Conservation (phyloP, 2,888 invertebrate species). For the Pyrrhosoma nymphula region DNA sequence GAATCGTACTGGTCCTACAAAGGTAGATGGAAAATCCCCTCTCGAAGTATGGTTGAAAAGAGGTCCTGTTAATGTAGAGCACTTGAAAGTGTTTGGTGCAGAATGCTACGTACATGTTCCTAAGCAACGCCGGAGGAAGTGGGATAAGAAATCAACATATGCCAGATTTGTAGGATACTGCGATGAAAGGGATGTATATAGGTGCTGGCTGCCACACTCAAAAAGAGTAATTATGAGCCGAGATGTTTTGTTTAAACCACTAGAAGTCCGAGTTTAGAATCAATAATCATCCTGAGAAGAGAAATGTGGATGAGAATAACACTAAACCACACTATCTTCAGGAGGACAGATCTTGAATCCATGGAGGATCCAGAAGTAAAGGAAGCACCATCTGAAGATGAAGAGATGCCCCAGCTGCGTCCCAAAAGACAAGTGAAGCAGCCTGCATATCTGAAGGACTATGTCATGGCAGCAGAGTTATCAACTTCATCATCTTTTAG, state of each 20-base stretch:
- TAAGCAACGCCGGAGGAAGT: too few species aligned
- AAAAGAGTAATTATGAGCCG: neutral
- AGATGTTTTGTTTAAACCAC: neutral
- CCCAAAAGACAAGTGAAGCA: too few species aligned
- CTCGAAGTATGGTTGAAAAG: neutral
- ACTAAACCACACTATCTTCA: neutral
- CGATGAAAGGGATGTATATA: neutral
- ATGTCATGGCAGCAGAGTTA: too few species aligned
- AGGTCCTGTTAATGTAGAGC: neutral
- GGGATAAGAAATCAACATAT: too few species aligned
- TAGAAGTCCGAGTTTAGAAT: neutral
- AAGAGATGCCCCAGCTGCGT: neutral
- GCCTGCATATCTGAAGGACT: too few species aligned
- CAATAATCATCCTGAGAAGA: neutral
- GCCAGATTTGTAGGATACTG: too few species aligned
- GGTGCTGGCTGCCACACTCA: neutral
- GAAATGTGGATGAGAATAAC: neutral
- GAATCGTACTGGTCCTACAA: neutral
- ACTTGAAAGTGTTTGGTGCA: constrained; percentile 14
- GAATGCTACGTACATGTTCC: too few species aligned
- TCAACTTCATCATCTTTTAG: too few species aligned
- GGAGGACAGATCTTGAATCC: neutral
- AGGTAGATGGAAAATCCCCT: neutral
- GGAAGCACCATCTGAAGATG: constrained; percentile 36
- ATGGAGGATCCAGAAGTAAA: neutral